Base-by-base conservation (phyloP, 1,140 invertebrate genomes). In the Sinella curviseta region DNA sequence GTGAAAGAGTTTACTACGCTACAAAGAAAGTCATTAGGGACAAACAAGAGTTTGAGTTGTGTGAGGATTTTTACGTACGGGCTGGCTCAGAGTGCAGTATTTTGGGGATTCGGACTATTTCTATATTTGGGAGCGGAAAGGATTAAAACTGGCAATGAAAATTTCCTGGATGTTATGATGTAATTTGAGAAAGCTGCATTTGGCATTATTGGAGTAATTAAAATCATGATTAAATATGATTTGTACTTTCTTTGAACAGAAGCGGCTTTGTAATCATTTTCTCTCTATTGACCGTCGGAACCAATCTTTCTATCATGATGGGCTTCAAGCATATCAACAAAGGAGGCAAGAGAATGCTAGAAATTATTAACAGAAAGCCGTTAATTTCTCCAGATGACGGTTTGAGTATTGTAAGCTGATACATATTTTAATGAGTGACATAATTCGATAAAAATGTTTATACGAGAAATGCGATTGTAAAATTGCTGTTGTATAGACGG, bases 251-350 rank as follows among this genome's bases (percentile, higher is more conserved):
- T 67, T 67, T 60, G 3, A 55, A 48, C 33, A 80, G 70, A 74
- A 54, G 77, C 35, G 65, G 76, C 0, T 76, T 77, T n/a, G 60
- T 77, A 0, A 39, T 80, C 24, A 74, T 80, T 12, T 80, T 77
- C 54, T 74, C 74, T 3, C 34, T 77, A 28, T 55, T 74, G 20
- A 48, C 77, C 24, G 24, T 80, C 54, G 79, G 79, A 14, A 33
- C 48, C 8, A 80, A 77, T 39, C 54, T 80, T 39, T 77, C 79
- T 0, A 35, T 80, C 33, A 55, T 77, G 26, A 34, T 76, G 0
- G 77, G 70, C 65, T 80, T 78, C 57, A 16, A 26, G 14, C 57
- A 60, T 60, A n/a, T 60, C 8, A 26, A 3, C 12, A 60, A 60
- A 60, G 57, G 57, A 26, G 24, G 12, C 24, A 16, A 60, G 4